These are phyloP conservation scores for Pachyseris speciosa DNA, from an alignment of 64 coral and sea anemone species.

Conservation along the genomic window DNA sequence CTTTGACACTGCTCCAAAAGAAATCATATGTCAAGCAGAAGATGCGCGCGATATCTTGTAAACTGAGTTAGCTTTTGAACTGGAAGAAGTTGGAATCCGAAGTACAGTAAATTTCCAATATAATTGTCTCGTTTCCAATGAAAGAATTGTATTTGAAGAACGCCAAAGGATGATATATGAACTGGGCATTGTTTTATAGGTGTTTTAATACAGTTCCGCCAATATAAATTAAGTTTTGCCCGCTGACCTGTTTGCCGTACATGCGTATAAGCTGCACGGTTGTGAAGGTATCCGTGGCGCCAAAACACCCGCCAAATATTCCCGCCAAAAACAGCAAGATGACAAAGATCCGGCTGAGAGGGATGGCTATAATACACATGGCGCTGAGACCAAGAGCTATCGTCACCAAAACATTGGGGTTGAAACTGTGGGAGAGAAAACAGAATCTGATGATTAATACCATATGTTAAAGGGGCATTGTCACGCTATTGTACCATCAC, in stretches of 20 bases:
- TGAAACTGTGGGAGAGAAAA: slow-evolving; percentile 59
- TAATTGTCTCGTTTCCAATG: no score
- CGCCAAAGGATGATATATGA: no score
- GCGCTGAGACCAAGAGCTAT: slow-evolving; percentile 92
- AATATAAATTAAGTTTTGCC: neutral
- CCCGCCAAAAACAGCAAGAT: slow-evolving; percentile 83
- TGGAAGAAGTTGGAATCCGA: no score
- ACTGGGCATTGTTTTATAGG: no score
- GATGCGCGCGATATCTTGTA: no score
- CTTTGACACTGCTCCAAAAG: no score
- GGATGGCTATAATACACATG: slow-evolving; percentile 84
- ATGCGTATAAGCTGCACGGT: slow-evolving; percentile 86
- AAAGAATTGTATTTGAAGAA: no score
- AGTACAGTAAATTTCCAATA: no score
- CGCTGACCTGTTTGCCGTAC: slow-evolving; percentile 87
- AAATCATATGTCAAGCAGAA: no score
- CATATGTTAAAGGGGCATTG: neutral
- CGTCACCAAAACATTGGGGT: slow-evolving; percentile 78
- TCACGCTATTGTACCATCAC: no score
- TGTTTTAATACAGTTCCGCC: no score
- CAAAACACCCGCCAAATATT: slow-evolving; percentile 89
- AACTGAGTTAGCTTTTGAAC: no score
- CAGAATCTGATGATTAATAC: neutral
- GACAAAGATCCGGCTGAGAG: slow-evolving; percentile 83
- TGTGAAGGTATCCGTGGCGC: slow-evolving; percentile 90